Base-by-base conservation (phyloP, 2,113 vertebrate genomes). In the Lepus americanus region DNA sequence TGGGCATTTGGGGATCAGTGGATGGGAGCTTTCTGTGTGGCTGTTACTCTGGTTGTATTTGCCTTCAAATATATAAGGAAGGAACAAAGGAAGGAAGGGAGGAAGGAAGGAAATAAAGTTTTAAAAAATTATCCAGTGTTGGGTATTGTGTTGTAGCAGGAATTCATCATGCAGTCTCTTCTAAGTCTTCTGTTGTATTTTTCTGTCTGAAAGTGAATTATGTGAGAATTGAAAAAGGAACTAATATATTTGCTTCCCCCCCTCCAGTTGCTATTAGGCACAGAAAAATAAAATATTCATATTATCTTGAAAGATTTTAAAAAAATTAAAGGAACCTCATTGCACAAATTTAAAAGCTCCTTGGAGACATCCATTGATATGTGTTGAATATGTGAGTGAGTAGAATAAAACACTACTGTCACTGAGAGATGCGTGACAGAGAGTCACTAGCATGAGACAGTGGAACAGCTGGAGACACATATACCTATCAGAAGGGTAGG, bases 181-280 rank as follows among this genome's bases (percentile, higher is more conserved):
- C 72, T 29, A 67, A 5, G 11, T 61, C 10, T 67, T 76, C 63
- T 6, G 17, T 0, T 76, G 17, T 0, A 82, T 20, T 63, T 53
- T 59, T 12, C 19, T 63, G 1, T 76, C 23, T 85, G 36, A 53
- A 80, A 92, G 53, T 73, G 22, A 78, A 92, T 84, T 9, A 31
- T 64, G 3, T 83, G 22, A 92, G 36, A 80, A 87, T 39, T 19
- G 16, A 79, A 92, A 63, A 31, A 94, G 53, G 49, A 76, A 84
- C 0, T 36, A 55, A 31, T 66, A 4, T 55, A 11, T 83, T 63
- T 70, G 72, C 27, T 11, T 81, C 89, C 67, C 31, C 74, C 16
- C 14, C 16, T 83, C 9, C 49, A 20, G 80, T 87, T 79, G 20
- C 12, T 77, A 20, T 33, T 59, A 73, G 23, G 19, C 17, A 29